Base-by-base conservation (phyloP, 1,140 invertebrate genomes). In the Atta colombica region DNA sequence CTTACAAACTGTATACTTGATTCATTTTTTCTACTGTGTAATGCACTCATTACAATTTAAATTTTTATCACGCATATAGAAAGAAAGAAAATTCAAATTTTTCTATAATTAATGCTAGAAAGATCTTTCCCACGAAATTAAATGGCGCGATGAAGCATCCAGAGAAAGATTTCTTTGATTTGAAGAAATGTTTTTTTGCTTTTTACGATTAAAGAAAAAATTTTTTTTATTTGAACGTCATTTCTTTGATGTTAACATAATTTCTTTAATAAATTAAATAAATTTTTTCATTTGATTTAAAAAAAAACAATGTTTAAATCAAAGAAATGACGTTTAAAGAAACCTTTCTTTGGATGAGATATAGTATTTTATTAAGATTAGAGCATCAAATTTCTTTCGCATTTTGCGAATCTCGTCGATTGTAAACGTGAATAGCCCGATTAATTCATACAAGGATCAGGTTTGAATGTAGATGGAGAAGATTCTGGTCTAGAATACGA, bases 351-450 rank as follows among this genome's bases (percentile, higher is more conserved):
- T 35, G 5, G 5, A 5, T 6, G 31, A 35, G 1, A 53, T 68
- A 35, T 35, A 49, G 39, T 3, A 58, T 81, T 45, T 58, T 25
- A 58, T 60, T 55, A 69, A 8, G 1, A 71, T 72, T 72, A 60
- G 12, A 60, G 7, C 7, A 45, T 12, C 21, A 75, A 6, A 28
- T 63, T 25, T 69, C 3, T 7, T 35, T 39, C 4, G 28, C 14
- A 18, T 21, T 39, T 81, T 18, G n/a, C 77, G 7, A 31, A 35
- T 5, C 65, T 39, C 7, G n/a, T 28, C 49, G 21, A 69, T 18
- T 14, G 31, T 35, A 55, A 68, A 28, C 7, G 6, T 16, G n/a
- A 75, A 14, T 25, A 45, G 55, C 16, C 14, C 21, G 31, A 3
- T 77, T 39, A n/a, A 65, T 25, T 77, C 10, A 39, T 21, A 25